Conservation (phyloP, 2,888 invertebrate genomes). For the Diadegma fenestrale region DNA sequence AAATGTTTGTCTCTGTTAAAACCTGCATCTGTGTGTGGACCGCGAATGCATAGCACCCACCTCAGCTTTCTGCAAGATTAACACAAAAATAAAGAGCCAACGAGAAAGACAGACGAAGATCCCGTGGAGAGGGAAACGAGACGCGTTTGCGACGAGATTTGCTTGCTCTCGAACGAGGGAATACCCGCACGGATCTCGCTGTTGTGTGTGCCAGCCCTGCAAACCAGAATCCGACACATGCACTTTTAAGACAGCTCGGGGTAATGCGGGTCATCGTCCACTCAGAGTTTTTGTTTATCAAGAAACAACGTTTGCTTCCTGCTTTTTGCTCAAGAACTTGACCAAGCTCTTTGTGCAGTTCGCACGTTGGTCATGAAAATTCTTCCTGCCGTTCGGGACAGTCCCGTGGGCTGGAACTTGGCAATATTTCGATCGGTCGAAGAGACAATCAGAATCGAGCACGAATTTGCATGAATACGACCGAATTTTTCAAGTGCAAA, state of each 20-base stretch:
- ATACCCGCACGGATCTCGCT: not conserved
- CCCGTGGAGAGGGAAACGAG: constrained; percentile 15
- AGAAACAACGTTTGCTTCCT: not conserved
- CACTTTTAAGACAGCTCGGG: not conserved
- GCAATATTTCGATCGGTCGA: too few species aligned
- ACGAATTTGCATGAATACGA: too few species aligned
- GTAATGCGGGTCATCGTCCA: constrained; percentile 15
- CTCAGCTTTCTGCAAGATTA: not conserved
- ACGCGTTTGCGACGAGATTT: constrained; percentile 45
- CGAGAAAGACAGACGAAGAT: constrained; percentile 34
- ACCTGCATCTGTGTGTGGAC: constrained; percentile 9
- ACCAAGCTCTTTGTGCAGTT: too few species aligned
- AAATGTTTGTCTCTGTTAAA: constrained; percentile 37
- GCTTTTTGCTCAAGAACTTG: not conserved
- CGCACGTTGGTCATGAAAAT: too few species aligned
- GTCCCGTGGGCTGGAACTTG: too few species aligned
- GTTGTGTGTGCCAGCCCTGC: not conserved
- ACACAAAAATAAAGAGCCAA: constrained; percentile 14
- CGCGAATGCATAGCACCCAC: constrained; percentile 34
- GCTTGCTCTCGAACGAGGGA: constrained; percentile 38
- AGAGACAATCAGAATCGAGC: too few species aligned
- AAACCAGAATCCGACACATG: not conserved
- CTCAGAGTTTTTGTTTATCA: not conserved
- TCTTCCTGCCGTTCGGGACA: too few species aligned
- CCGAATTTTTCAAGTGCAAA: too few species aligned